Percentiles rank a stretch among this genome's conserved stretches.
Evolutionary conservation across 2,113 vertebrate genomes (phyloP).

Genomic region (Corydoras sp.): DNA sequence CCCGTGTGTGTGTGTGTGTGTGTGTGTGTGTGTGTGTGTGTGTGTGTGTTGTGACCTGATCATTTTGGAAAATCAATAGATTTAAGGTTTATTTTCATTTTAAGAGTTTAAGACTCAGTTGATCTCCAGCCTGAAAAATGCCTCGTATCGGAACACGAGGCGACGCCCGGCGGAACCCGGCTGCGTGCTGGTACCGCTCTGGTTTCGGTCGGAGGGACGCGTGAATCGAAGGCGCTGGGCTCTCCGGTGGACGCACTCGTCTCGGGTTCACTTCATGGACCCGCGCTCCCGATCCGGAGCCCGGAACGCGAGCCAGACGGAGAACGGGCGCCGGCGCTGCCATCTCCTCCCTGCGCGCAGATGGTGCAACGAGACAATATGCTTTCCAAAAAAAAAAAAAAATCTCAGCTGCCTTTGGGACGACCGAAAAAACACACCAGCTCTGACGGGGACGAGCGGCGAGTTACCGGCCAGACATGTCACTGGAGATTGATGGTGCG

Average conservation of each 20-base stretch:
- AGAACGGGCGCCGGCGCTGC: conserved; percentile 68
- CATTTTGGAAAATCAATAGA: too few relatives aligned
- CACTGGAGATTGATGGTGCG: conserved; percentile 66
- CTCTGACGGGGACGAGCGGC: conserved; percentile 38
- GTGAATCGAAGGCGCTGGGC: conserved; percentile 24
- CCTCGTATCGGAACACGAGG: too few relatives aligned
- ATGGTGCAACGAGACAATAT: conserved; percentile 82
- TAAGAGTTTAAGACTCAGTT: too few relatives aligned
- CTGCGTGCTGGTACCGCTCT: conserved; percentile 9
- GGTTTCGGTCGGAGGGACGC: conserved; percentile 6
- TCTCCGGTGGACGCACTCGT: conserved; percentile 17
- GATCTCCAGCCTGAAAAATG: too few relatives aligned
- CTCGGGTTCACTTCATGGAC: conserved; percentile 16
- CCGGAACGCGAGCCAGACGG: conserved; percentile 73
- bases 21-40: too few relatives aligned
- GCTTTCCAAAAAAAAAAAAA: conserved; percentile 62
- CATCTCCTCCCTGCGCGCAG: conserved; percentile 74
- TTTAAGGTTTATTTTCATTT: too few relatives aligned
- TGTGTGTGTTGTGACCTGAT: too few relatives aligned
- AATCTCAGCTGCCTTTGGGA: conserved; percentile 57
- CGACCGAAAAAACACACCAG: conserved; percentile 17
- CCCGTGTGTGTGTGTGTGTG: too few relatives aligned
- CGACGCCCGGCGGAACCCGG: not conserved
- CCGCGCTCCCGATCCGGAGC: conserved; percentile 41
- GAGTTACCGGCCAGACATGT: conserved; percentile 55